These are phyloP conservation scores for Mugil cephalus DNA, from an alignment of 2,113 vertebrate genomes.

Conservation along the genomic window DNA sequence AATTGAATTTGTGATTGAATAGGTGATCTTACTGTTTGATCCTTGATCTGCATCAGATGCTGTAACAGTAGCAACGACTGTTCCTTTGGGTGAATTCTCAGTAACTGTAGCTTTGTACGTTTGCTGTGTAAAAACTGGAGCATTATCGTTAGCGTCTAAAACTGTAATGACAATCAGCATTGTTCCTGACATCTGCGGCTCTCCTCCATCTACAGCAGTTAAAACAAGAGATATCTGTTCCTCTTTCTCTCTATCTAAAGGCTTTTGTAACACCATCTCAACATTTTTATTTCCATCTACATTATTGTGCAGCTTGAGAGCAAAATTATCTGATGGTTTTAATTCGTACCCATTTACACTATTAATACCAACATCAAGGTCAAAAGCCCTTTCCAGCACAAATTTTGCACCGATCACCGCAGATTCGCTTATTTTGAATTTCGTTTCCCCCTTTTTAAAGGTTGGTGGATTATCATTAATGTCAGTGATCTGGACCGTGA, in stretches of 20 bases:
- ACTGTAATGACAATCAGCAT: conserved; percentile 55
- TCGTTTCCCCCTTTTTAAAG: conserved; percentile 70
- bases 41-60: conserved; percentile 77
- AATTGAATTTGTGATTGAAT: conserved; percentile 15
- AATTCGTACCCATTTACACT: conserved; percentile 77
- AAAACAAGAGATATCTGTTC: conserved; percentile 48
- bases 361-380: conserved; percentile 81
- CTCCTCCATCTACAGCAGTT: conserved; percentile 54
- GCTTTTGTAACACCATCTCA: conserved; percentile 64
- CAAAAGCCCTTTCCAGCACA: conserved; percentile 75
- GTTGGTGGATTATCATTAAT: conserved; percentile 82
- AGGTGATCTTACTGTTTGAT: neutral
- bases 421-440: conserved; percentile 65
- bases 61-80: conserved; percentile 54
- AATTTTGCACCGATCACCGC: conserved; percentile 24
- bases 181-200: conserved; percentile 53
- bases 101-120: conserved; percentile 73
- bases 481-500: conserved; percentile 77
- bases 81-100: conserved; percentile 69
- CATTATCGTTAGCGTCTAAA: conserved; percentile 67
- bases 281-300: conserved; percentile 50
- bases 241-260: conserved; percentile 59
- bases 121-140: conserved; percentile 63
- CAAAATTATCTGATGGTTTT: conserved; percentile 70
- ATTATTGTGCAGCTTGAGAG: conserved; percentile 34